These are phyloP conservation scores for Parus major DNA, from an alignment of 2,113 vertebrate genomes.

Conservation along the genomic window DNA sequence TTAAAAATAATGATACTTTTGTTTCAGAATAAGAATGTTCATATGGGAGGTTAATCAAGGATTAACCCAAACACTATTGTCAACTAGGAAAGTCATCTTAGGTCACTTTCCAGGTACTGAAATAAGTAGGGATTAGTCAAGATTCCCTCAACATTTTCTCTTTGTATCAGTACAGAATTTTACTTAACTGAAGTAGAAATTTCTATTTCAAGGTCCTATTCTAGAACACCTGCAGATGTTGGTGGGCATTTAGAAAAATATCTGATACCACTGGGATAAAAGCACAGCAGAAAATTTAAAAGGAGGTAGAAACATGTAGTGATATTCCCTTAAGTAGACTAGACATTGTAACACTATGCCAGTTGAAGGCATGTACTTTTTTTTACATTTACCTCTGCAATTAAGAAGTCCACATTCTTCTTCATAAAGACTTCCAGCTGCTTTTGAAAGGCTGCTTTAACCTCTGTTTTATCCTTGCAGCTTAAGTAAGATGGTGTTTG, in stretches of 20 bases:
- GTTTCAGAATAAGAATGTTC: not conserved
- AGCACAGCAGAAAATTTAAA: not conserved
- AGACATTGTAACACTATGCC: not conserved
- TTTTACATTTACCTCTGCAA: slow-evolving; percentile 86
- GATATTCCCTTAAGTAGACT: not conserved
- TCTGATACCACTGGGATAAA: not conserved
- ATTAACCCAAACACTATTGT: not conserved
- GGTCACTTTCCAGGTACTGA: not conserved
- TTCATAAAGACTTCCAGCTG: slow-evolving; percentile 88
- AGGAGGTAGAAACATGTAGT: not conserved
- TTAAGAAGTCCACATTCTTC: slow-evolving; percentile 94
- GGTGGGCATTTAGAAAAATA: not conserved
- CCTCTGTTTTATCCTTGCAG: slow-evolving; percentile 87
- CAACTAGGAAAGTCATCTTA: not conserved
- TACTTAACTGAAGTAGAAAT: not conserved
- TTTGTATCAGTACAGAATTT: not conserved
- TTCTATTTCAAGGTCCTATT: not conserved
- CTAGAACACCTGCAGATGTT: not conserved
- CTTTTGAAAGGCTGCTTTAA: slow-evolving; percentile 88
- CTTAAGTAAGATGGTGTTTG: slow-evolving; percentile 92
- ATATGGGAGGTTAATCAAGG: not conserved
- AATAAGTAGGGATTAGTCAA: not conserved
- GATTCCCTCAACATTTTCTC: not conserved
- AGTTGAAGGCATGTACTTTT: not conserved
- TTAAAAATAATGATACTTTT: not conserved